Conservation (phyloP, 2,113 vertebrate genomes). For the Chlamydotis undulata region DNA sequence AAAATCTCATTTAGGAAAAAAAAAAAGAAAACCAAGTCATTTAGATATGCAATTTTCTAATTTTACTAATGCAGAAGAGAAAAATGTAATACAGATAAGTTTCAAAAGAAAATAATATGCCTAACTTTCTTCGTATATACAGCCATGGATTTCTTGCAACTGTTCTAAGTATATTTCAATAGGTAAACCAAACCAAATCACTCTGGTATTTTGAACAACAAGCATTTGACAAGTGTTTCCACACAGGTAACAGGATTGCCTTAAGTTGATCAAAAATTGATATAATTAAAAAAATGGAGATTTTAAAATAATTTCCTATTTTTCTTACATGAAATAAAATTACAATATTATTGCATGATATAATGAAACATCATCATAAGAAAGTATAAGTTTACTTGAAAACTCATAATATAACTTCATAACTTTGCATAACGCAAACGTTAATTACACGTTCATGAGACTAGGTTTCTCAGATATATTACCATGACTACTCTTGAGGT, state of each 20-base stretch:
- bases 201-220: not conserved
- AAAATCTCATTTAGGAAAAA: not conserved
- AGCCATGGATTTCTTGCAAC: not conserved
- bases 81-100: not conserved
- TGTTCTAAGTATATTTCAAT: not conserved
- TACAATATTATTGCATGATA: not conserved
- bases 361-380: not conserved
- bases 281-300: not conserved
- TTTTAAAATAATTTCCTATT: not conserved
- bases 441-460: not conserved
- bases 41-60: not conserved
- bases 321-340: constrained; percentile 30
- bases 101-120: not conserved
- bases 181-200: not conserved
- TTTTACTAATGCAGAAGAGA: not conserved
- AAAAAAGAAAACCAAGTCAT: not conserved
- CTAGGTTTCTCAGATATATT: not conserved
- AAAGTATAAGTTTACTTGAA: not conserved
- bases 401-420: not conserved
- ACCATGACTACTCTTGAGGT: not conserved
- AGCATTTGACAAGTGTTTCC: not conserved
- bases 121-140: not conserved
- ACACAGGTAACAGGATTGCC: not conserved
- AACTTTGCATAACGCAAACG: not conserved
- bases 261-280: not conserved